Percentiles rank a stretch among this genome's conserved stretches.
Evolutionary conservation across 2,888 invertebrate species (phyloP).

Genomic region (Gryllus longicercus): DNA sequence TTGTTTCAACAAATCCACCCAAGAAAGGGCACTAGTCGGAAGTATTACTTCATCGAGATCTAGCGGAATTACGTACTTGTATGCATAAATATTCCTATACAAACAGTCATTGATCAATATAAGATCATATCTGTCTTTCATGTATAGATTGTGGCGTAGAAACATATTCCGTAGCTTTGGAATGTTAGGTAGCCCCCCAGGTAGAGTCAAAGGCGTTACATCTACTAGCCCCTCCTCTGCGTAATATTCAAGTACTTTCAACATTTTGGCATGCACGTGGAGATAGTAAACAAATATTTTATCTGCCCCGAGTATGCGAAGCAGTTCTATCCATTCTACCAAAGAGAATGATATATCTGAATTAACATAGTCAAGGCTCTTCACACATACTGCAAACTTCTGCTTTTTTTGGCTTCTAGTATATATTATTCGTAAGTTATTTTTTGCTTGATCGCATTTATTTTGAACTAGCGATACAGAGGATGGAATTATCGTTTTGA

Average conservation of each 20-base stretch:
- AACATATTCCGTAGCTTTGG: conserved; percentile 86
- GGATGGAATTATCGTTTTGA: conserved; percentile 70
- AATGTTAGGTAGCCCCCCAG: conserved; percentile 86
- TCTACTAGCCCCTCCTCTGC: conserved; percentile 63
- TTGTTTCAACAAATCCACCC: conserved; percentile 74
- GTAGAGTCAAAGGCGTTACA: conserved; percentile 76
- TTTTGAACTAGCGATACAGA: conserved; percentile 83
- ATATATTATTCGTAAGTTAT: conserved; percentile 78
- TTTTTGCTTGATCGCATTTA: conserved; percentile 80
- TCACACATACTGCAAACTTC: conserved; percentile 77
- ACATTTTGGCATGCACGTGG: conserved; percentile 82
- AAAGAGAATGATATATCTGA: conserved; percentile 85
- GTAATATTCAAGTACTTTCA: conserved; percentile 70
- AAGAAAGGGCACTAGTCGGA: conserved; percentile 69
- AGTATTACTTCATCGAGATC: conserved; percentile 95
- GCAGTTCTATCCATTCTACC: conserved; percentile 91
- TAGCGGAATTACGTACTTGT: conserved; percentile 81
- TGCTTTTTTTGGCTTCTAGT: conserved; percentile 67
- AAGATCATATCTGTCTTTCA: conserved; percentile 91
- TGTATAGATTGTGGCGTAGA: conserved; percentile 83
- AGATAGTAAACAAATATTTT: conserved; percentile 88
- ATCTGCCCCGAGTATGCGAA: conserved; percentile 82
- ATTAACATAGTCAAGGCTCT: conserved; percentile 84
- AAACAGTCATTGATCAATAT: conserved; percentile 96
- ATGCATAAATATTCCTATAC: conserved; percentile 86